phyloP scores from a whole-genome alignment of 2,113 vertebrate species.

The Cyanistes caeruleus region DNA sequence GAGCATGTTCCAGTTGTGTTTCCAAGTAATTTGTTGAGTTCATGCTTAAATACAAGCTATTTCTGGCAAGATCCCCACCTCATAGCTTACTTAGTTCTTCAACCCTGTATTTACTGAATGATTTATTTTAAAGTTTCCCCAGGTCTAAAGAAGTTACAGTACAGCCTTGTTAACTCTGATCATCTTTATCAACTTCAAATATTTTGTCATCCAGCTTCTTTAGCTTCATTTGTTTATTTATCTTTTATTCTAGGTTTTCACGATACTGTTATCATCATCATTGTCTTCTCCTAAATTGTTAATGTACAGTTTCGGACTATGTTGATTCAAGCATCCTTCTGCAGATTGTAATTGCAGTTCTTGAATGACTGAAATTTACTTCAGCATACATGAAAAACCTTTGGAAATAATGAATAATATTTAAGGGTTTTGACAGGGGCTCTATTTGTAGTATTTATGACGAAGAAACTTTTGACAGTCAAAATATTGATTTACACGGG shows the following conservation, averaged over 20 bases:
- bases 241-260: background rate
- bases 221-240: background rate
- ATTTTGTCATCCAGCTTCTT: background rate
- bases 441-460: background rate
- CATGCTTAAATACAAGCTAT: background rate
- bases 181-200: background rate
- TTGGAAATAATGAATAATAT: background rate
- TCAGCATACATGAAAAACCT: background rate
- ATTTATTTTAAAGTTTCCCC: background rate
- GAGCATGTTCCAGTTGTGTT: background rate
- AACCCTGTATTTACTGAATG: background rate
- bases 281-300: background rate
- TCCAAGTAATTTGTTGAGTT: slow-evolving; percentile 2
- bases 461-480: background rate
- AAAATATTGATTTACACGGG: background rate
- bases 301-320: background rate
- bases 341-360: background rate
- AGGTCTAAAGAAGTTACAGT: background rate
- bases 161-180: background rate
- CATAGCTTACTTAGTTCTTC: background rate
- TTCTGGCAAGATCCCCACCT: background rate
- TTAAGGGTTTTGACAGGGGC: background rate
- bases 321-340: background rate
- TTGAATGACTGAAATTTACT: background rate
- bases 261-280: background rate